phyloP scores from a whole-genome alignment of 2,888 invertebrate species.

The Danaus chrysippus region DNA sequence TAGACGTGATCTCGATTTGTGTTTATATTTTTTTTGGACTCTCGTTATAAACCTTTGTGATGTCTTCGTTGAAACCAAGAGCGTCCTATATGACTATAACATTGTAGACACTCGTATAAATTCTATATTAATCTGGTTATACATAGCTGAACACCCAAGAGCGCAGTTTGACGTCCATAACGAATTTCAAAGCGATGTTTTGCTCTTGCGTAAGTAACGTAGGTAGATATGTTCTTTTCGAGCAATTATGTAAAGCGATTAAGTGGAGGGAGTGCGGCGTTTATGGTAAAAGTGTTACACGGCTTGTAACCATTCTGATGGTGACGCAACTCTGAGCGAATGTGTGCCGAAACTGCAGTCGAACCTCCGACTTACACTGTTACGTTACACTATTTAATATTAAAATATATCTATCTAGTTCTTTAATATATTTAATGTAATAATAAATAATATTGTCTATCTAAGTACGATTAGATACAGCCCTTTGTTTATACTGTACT shows the following conservation, averaged over 20 bases:
- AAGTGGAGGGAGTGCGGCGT: constrained; percentile 53
- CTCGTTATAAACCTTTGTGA: too few relatives aligned
- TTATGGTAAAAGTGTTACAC: constrained; percentile 76
- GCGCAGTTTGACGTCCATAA: constrained; percentile 56
- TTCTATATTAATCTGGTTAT: neutral
- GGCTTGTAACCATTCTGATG: constrained; percentile 60
- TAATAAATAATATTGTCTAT: constrained; percentile 62
- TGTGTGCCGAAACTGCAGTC: constrained; percentile 76
- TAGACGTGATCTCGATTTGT: constrained; percentile 2
- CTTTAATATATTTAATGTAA: constrained; percentile 30
- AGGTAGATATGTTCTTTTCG: constrained; percentile 65
- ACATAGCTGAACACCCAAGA: constrained; percentile 28
- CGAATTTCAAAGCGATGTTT: constrained; percentile 63
- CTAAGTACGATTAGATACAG: constrained; percentile 66
- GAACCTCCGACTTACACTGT: constrained; percentile 50
- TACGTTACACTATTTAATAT: constrained; percentile 30
- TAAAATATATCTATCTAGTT: neutral
- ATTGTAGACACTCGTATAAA: neutral
- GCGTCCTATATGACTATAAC: too few relatives aligned
- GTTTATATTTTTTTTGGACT: neutral
- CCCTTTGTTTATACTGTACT: constrained; percentile 68
- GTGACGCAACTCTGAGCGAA: constrained; percentile 66
- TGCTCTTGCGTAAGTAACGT: constrained; percentile 65
- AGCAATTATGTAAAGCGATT: constrained; percentile 74
- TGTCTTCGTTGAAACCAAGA: too few relatives aligned